Percentiles rank a stretch among this genome's conserved stretches.
phyloP scores from a whole-genome alignment of 2,797 vertebrate species.

The Picus viridis region DNA sequence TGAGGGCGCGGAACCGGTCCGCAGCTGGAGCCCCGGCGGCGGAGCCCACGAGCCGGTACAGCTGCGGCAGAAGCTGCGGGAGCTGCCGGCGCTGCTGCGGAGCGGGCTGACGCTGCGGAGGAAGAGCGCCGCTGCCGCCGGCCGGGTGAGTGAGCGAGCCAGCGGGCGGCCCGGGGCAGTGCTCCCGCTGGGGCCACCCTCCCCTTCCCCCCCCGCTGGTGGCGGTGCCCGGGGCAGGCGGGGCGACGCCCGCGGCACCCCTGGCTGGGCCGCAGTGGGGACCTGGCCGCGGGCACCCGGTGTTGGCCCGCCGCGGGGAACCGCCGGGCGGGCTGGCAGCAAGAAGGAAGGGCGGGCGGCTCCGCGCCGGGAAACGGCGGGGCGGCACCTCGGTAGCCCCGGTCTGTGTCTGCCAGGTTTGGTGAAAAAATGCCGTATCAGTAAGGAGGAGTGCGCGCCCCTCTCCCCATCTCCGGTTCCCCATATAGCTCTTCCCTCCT shows the following conservation, averaged over 20 bases:
- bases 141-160: constrained; percentile 67
- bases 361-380: background rate
- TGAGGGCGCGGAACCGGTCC: constrained; percentile 58
- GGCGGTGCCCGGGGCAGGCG: background rate
- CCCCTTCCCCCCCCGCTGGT: background rate
- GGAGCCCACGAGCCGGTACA: constrained; percentile 65
- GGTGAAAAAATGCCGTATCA: rapidly evolving
- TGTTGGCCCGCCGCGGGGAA: background rate
- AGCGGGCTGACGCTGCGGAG: constrained; percentile 81
- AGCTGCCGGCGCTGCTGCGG: constrained; percentile 80
- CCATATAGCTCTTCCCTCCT: background rate
- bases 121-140: constrained; percentile 69
- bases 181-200: background rate
- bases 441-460: background rate
- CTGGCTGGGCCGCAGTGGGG: background rate
- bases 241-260: background rate
- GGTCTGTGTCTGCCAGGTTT: background rate
- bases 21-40: constrained; percentile 59
- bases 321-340: background rate
- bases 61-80: constrained; percentile 79
- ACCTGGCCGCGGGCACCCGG: background rate
- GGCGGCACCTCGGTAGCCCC: background rate
- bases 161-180: background rate
- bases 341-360: too few species aligned
- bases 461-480: background rate